These are phyloP conservation scores for Lamproptera curius DNA, from an alignment of 2,888 invertebrate species.

Conservation along the genomic window DNA sequence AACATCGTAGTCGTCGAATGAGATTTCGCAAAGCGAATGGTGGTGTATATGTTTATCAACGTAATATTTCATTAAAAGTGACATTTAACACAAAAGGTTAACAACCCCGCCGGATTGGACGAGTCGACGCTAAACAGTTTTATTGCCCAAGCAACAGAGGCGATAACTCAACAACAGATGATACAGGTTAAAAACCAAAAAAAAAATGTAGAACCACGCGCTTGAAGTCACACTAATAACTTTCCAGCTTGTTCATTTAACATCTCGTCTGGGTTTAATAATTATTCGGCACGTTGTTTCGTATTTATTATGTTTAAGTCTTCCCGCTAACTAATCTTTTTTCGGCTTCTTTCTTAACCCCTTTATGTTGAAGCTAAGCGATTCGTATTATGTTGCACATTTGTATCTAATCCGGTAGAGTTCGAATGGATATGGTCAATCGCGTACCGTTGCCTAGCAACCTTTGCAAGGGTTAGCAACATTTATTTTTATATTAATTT, in stretches of 20 bases:
- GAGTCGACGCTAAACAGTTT: conserved; percentile 74
- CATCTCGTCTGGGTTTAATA: not conserved
- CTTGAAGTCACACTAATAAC: conserved; percentile 19
- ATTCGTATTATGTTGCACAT: no score
- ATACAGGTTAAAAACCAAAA: conserved; percentile 63
- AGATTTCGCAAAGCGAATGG: no score
- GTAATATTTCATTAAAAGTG: not conserved
- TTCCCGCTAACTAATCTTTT: not conserved
- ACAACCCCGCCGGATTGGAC: conserved; percentile 73
- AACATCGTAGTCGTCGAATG: no score
- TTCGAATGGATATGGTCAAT: no score
- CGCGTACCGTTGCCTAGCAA: no score
- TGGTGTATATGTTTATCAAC: no score
- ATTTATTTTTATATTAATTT: no score
- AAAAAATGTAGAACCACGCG: conserved; percentile 27
- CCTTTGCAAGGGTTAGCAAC: no score
- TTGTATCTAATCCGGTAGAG: no score
- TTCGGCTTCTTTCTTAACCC: not conserved
- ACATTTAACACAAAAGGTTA: conserved; percentile 54
- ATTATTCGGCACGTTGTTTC: no score
- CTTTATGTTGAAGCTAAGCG: no score
- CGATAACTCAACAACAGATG: conserved; percentile 75
- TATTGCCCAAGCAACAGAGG: conserved; percentile 75
- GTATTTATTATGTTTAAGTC: no score
- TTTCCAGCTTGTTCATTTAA: conserved; percentile 14